Percentiles rank a stretch among this genome's conserved stretches.
phyloP scores from a whole-genome alignment of 2,888 invertebrate genomes.

The Polymixis flavicincta region DNA sequence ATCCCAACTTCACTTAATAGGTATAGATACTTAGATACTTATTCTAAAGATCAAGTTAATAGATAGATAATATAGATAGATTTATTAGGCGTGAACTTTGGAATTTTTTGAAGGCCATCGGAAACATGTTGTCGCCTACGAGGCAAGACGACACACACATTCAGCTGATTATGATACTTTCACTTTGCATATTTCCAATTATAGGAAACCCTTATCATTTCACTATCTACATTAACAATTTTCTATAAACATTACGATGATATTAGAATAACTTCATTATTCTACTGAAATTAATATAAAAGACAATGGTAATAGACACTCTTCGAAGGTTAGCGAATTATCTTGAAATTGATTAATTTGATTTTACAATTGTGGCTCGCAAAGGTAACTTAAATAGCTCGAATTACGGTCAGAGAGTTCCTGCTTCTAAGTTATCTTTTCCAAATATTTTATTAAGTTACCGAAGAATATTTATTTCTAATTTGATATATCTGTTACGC shows the following conservation, averaged over 20 bases:
- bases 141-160: constrained; percentile 69
- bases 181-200: constrained; percentile 70
- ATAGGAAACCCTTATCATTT: constrained; percentile 57
- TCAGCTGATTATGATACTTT: constrained; percentile 69
- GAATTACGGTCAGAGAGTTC: constrained; percentile 25
- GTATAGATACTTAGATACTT: neutral
- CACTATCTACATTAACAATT: constrained; percentile 53
- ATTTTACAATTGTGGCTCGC: constrained; percentile 67
- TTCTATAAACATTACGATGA: constrained; percentile 25
- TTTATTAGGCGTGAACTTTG: constrained; percentile 7
- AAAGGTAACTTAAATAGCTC: constrained; percentile 47
- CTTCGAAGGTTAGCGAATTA: constrained; percentile 53
- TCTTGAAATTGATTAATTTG: constrained; percentile 70
- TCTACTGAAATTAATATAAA: constrained; percentile 41
- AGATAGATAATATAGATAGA: no score
- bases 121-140: constrained; percentile 26
- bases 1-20: neutral
- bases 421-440: constrained; percentile 8
- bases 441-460: constrained; percentile 26
- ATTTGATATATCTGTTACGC: constrained; percentile 19
- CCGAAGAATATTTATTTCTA: constrained; percentile 23
- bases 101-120: constrained; percentile 36
- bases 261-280: constrained; percentile 55
- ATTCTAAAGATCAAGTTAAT: neutral
- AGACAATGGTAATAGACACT: constrained; percentile 24